Evolutionary conservation across 2,113 vertebrate genomes (phyloP).

Genomic region (Tetrax tetrax): DNA sequence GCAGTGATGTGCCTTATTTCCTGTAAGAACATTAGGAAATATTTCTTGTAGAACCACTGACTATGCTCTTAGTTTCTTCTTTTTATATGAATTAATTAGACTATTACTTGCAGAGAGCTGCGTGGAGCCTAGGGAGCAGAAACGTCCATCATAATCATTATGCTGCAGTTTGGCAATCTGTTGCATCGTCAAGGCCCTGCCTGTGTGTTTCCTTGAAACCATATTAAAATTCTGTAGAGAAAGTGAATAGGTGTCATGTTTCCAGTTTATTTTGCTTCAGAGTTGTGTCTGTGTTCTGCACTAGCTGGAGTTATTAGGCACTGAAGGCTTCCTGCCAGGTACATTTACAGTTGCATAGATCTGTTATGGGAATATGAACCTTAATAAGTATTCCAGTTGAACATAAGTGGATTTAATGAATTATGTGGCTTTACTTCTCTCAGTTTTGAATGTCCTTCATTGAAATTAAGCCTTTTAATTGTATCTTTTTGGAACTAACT

Average conservation of each 20-base stretch:
- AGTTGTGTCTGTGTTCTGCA: neutral
- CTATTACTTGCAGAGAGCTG: neutral
- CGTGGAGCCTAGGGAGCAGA: neutral
- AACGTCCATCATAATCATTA: neutral
- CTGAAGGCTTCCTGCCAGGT: neutral
- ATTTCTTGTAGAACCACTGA: neutral
- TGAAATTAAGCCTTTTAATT: neutral
- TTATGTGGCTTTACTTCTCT: neutral
- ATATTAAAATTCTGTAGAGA: neutral
- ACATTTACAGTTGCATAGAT: neutral
- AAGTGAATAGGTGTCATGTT: neutral
- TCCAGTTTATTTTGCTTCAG: neutral
- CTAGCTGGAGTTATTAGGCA: neutral
- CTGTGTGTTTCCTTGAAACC: neutral
- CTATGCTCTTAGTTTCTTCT: neutral
- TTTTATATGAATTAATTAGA: neutral
- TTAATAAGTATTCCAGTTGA: conserved; percentile 7
- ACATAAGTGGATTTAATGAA: neutral
- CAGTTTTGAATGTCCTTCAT: neutral
- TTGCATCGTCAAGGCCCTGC: neutral
- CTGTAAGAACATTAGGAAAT: conserved; percentile 6
- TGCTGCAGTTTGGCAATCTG: neutral
- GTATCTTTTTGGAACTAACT: neutral
- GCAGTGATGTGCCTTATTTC: neutral
- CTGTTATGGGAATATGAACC: neutral